Base-by-base conservation (phyloP, 2,888 invertebrate genomes). In the Coleophora flavipennella region DNA sequence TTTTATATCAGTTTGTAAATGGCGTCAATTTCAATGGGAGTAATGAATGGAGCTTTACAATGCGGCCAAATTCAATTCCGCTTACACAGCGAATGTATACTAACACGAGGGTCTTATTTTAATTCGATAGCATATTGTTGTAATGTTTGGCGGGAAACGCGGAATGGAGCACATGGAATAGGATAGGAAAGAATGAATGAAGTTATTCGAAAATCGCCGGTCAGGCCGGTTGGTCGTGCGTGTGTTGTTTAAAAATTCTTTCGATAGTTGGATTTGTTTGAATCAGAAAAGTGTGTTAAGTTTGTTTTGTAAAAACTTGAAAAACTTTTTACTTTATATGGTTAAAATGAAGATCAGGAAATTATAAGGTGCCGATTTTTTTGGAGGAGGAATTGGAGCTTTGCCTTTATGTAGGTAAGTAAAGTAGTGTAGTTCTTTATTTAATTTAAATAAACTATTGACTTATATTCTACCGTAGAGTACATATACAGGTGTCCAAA, bases 121-220 rank as follows among this genome's bases (percentile, higher is more conserved):
- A 33, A 35, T 38, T 47, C 36, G 26, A 35, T 8, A 11, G 49
- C 12, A 8, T 49, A 27, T 8, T 20, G 12, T 3, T 13, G 31
- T 36, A 27, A 32, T 31, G 58, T 58, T 64, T 64, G 67, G 66
- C 68, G 68, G 53, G 57, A 57, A 58, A 53, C 46, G 40, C 41
- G 43, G 44, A 35, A 35, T 45, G 32, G 48, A 49, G 49, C 46
- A 20, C 20, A 20, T 6, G 3, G 20, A 50, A 20, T 20, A 20
- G 20, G 20, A 4, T 20, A 20, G 20, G 20, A 20, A 27, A 11
- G 12, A 20, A 31, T 20, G 9, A 49, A 47, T 43, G 46, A 46
- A 51, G 55, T 54, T 63, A 63, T 63, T 64, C 59, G 54, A 63
- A 67, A 67, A 66, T 59, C 53, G 58, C 65, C 60, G 67, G 59